These are phyloP conservation scores for Acinonyx jubatus DNA, from an alignment of 2,113 vertebrate species.

Conservation along the genomic window DNA sequence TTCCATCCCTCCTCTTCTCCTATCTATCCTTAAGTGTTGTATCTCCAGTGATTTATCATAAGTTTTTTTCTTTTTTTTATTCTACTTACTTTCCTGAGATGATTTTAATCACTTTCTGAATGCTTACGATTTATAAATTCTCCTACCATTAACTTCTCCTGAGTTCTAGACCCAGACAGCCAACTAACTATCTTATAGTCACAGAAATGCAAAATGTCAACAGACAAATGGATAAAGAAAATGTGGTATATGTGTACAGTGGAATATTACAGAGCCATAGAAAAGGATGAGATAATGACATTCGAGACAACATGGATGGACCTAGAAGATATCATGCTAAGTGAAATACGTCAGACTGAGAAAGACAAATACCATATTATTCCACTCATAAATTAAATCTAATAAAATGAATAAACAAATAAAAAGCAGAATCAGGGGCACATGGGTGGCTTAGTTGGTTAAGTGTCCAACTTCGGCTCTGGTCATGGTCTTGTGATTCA, in stretches of 20 bases:
- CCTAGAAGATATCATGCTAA: neutral
- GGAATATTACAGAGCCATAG: neutral
- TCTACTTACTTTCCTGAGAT: neutral
- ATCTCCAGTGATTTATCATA: neutral
- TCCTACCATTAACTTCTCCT: neutral
- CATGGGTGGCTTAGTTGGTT: too few relatives aligned
- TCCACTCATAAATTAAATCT: neutral
- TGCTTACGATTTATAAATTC: conserved; percentile 16
- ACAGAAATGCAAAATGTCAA: neutral
- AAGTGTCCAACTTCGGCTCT: too few relatives aligned
- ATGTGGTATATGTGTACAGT: neutral
- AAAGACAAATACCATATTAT: neutral
- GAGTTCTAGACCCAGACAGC: neutral
- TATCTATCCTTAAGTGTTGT: neutral
- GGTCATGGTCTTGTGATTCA: too few relatives aligned
- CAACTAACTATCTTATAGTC: neutral
- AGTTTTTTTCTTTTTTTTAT: neutral
- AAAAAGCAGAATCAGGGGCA: neutral
- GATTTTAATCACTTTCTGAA: neutral
- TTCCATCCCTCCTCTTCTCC: neutral
- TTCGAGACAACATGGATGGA: neutral
- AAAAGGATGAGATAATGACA: neutral
- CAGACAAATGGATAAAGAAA: neutral
- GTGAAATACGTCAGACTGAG: neutral
- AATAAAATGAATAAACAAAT: neutral